These are phyloP conservation scores for Triops longicaudatus DNA, from an alignment of 1,140 invertebrate species.

Conservation along the genomic window DNA sequence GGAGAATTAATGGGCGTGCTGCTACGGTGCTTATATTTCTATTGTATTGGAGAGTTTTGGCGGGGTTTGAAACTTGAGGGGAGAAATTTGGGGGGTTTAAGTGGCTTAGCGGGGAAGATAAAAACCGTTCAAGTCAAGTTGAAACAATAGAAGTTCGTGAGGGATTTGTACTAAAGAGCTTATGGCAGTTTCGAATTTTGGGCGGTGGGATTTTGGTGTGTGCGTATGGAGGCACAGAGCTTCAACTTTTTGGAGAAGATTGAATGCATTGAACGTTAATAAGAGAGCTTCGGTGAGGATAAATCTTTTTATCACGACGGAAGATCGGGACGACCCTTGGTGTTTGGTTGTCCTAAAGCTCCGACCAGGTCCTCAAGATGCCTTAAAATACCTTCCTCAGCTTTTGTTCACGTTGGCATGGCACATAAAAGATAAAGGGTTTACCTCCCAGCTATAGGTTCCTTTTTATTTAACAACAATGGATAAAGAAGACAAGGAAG, in stretches of 20 bases:
- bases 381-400: conserved; percentile 10
- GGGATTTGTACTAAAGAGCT: neutral
- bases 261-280: conserved; percentile 3
- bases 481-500: too few species aligned
- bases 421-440: neutral
- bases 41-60: neutral
- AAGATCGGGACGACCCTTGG: neutral
- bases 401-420: conserved; percentile 2
- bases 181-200: neutral
- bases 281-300: conserved; percentile 5
- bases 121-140: neutral
- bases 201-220: neutral
- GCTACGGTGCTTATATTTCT: neutral
- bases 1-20: conserved; percentile 6
- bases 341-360: conserved; percentile 6
- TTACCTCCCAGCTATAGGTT: neutral
- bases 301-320: conserved; percentile 15
- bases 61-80: neutral
- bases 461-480: conserved; percentile 8
- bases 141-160: conserved; percentile 8
- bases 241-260: neutral
- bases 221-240: neutral
- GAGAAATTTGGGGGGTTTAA: neutral
- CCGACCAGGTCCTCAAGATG: neutral
- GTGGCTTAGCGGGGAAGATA: too few species aligned